Percentiles rank a stretch among this genome's conserved stretches.
Conservation (phyloP, 2,113 vertebrate genomes). For the pig (Sus scrofa) region T2T-Sscrofa CM000817.6:14391501-14392000, state of each 20-base stretch:
- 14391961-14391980: no score
- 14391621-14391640: background rate
- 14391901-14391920: no score
- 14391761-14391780: background rate
- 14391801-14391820: no score
- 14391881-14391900: no score
- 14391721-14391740: background rate
- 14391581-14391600: background rate
- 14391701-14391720: background rate
- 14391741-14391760: background rate
- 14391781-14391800: background rate
- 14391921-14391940: no score
- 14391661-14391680: background rate
- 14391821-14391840: no score
- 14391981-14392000: no score
- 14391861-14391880: no score
- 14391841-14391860: no score
- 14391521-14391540: background rate
- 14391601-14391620: conserved; percentile 11
- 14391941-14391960: no score
- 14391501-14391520: background rate
- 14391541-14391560: conserved; percentile 11
- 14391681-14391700: background rate
- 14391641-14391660: background rate
- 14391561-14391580: background rate